Base-by-base conservation (phyloP, 2,113 vertebrate species). In the Piaya cayana region DNA sequence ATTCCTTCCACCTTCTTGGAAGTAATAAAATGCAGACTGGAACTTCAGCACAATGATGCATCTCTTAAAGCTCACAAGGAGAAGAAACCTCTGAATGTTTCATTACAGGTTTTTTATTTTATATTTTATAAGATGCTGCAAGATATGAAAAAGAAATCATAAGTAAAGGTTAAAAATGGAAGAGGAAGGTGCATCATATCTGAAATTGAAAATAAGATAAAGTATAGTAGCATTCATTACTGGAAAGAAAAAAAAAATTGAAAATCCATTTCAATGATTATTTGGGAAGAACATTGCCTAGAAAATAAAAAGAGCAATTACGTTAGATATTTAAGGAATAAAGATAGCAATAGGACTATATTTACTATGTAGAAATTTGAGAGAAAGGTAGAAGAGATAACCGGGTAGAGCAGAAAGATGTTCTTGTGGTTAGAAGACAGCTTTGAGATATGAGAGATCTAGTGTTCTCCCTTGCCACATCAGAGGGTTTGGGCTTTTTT, bases 111-210 rank as follows among this genome's bases (percentile, higher is more conserved):
- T 96, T 97, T 53, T 53, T 93, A 94, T 95, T 98, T 97, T 96
- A 97, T 98, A 96, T 98, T 98, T 98, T 95, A 98, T 98, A 96
- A 97, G 93, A 78, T 91, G 92, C 96, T 97, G 50, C 91, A 92
- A 95, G 94, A 90, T 94, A 95, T 90, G 81, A 90, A 97, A 90
- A 90, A 88, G 90, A 96, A 97, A 97, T 96, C 93, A 77, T 94
- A 97, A 94, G 67, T 94, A 95, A 95, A 97, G 70, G 60, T 93
- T 96, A 78, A 97, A 97, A 97, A 95, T 93, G 72, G 71, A 96
- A 93, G 50, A 93, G n/a, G 50, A 86, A 89, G 43, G 72, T 39
- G 15, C 58, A 92, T 76, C 79, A 47, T 58, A 93, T 23, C 59
- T 91, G 34, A 93, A 97, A 96, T 67, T 80, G 91, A 96, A 98